Base-by-base conservation (phyloP, 2,113 vertebrate species). In the Lanius collurio region DNA sequence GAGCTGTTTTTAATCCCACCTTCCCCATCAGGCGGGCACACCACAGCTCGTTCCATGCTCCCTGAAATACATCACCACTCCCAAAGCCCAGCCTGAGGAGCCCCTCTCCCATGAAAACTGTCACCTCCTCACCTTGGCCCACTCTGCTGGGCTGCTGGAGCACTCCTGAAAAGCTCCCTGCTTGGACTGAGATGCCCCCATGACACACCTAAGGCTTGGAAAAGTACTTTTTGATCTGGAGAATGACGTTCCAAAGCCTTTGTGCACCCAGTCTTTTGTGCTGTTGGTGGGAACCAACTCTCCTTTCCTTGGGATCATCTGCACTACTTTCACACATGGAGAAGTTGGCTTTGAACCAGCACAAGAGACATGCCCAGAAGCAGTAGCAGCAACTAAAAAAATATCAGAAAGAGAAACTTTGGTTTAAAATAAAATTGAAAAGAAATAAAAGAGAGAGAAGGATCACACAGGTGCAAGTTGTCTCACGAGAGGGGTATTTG, bases 321-420 rank as follows among this genome's bases (percentile, higher is more conserved):
- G 82, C 79, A 56, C 82, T 84, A 62, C 94, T 87, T 95, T 94
- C 69, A 87, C 44, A 68, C 6, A 1, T 9, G 76, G 82, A 89
- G 91, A 28, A 69, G 89, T 5, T 71, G 56, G 91, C 33, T 7
- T 89, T 81, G 87, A 83, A 81, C 69, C 2, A 15, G 90, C 93
- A 93, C 11, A 26, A 94, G 55, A 95, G 84, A 96, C 44, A 78
- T 55, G 91, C 86, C 93, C 70, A 89, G 95, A 96, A 96, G 97
- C 83, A 97, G 95, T 33, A 98, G 95, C 95, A 98, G 97, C 97
- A 97, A 94, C 91, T 95, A 95, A 95, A 97, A 87, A 88, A 75
- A 79, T 15, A 67, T 30, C 71, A 95, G 90, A 83, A 93, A 97
- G 93, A 97, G 88, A 95, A 95, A 95, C 96, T 97, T 97, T 97